Evolutionary conservation across 1,140 invertebrate species (phyloP), one percentile per base, ranked within the genome.

Genomic region (Saccostrea cuccullata): DNA sequence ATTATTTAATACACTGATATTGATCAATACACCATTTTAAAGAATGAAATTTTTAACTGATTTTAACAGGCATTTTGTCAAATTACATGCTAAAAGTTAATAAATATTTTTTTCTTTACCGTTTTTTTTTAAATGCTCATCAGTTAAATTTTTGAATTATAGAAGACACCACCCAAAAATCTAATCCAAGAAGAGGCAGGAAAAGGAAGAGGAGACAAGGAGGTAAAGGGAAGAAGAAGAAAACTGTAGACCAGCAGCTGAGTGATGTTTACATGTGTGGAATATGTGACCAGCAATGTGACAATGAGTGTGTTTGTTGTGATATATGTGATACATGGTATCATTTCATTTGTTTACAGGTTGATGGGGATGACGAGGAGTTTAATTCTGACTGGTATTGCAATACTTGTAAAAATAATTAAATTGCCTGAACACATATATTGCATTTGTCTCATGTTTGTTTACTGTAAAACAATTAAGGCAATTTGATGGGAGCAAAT

Each of bases 261-360:
- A 67, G 20, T 30, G 86, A 55, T 26, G 84, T 55, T 58, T 85
- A 60, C 30, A n/a, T 55, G 55, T 85, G 84, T 85, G 84, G 84
- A 55, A 23, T 85, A 30, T 85, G 56, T 60, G n/a, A 60, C 55
- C 20, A 85, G 55, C 40, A 85, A 85, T 85, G 84, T 26, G 84
- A 64, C 15, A 23, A 60, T 85, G 84, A 85, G 15, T 60, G 84
- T 85, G 84, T 85, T 85, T 85, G 84, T 64, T 85, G 84, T 55
- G 84, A 85, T 36, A 17, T 85, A 30, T 85, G 84, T 85, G 84
- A 85, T 60, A 47, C 17, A 58, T 85, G 84, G 84, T 23, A 55
- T 26, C 84, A 64, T 23, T 85, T 85, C 6, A 23, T 26, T 40
- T 85, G 84, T 60, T 60, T 85, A 9, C 60, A 67, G 60, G 60